These are phyloP conservation scores for Papilio helenus DNA, from an alignment of 1,140 invertebrate genomes.

Conservation along the genomic window DNA sequence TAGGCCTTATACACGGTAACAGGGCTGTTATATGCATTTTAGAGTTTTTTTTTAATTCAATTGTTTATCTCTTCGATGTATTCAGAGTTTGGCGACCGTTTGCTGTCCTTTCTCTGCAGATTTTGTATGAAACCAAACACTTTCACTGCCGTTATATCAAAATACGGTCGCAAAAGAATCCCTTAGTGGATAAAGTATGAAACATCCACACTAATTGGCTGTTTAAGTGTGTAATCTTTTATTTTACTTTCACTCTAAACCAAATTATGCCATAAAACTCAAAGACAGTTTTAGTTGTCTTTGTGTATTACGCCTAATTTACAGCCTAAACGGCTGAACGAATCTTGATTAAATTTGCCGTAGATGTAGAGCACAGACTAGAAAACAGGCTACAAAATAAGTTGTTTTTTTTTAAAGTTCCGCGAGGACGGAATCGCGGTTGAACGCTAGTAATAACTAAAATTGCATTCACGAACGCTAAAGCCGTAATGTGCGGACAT, in stretches of 20 bases:
- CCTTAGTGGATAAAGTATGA: too few relatives aligned
- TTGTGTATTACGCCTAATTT: too few relatives aligned
- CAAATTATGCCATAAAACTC: background rate
- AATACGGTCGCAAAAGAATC: too few relatives aligned
- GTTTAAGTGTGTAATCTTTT: too few relatives aligned
- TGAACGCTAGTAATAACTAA: background rate
- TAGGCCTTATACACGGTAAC: constrained; percentile 47
- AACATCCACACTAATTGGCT: too few relatives aligned
- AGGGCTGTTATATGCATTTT: constrained; percentile 47
- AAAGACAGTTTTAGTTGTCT: background rate
- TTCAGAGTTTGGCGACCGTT: background rate
- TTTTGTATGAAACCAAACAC: background rate
- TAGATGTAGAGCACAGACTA: too few relatives aligned
- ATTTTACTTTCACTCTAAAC: background rate
- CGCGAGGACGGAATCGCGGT: too few relatives aligned
- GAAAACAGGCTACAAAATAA: too few relatives aligned
- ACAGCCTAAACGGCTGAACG: too few relatives aligned
- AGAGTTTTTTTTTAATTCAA: background rate
- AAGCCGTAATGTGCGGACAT: background rate
- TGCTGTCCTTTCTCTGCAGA: background rate
- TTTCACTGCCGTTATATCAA: background rate
- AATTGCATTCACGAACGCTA: constrained; percentile 20
- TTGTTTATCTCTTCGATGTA: background rate
- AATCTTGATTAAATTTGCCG: too few relatives aligned
- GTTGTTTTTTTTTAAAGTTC: too few relatives aligned